Evolutionary conservation across 2,113 vertebrate genomes (phyloP).

Genomic region (Vidua macroura): DNA sequence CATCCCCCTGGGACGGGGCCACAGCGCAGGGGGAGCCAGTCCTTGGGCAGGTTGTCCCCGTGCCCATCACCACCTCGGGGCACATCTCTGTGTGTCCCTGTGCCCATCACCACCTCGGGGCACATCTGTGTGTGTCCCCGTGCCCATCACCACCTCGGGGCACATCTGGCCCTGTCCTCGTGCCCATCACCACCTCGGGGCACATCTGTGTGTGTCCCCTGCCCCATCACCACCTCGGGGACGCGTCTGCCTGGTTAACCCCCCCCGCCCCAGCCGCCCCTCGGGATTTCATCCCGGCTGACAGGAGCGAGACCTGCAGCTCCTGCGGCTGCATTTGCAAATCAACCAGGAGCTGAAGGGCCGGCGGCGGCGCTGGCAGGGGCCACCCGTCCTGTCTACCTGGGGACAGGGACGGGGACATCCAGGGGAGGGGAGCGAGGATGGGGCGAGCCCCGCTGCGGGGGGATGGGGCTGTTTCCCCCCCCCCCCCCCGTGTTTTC

Average conservation of each 20-base stretch:
- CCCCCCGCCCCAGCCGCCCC: background rate
- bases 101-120: no score
- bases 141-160: no score
- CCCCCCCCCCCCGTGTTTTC: background rate
- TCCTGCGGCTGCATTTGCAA: background rate
- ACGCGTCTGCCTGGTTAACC: fast-evolving
- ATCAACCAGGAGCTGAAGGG: background rate
- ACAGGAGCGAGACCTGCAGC: background rate
- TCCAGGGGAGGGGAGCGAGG: fast-evolving
- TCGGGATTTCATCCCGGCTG: background rate
- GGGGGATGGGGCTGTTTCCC: background rate
- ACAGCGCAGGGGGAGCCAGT: no score
- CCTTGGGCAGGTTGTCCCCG: no score
- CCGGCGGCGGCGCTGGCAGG: background rate
- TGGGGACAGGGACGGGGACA: background rate
- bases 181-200: no score
- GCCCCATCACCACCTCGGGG: background rate
- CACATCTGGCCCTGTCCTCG: no score
- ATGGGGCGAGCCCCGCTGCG: no score
- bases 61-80: no score
- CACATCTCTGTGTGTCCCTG: no score
- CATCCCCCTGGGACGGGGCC: no score
- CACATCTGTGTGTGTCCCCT: no score
- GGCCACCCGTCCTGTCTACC: background rate
- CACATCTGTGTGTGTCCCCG: no score